Percentiles rank a stretch among this genome's conserved stretches.
phyloP scores from a whole-genome alignment of 2,797 vertebrate species.

The Sternotherus odoratus region DNA sequence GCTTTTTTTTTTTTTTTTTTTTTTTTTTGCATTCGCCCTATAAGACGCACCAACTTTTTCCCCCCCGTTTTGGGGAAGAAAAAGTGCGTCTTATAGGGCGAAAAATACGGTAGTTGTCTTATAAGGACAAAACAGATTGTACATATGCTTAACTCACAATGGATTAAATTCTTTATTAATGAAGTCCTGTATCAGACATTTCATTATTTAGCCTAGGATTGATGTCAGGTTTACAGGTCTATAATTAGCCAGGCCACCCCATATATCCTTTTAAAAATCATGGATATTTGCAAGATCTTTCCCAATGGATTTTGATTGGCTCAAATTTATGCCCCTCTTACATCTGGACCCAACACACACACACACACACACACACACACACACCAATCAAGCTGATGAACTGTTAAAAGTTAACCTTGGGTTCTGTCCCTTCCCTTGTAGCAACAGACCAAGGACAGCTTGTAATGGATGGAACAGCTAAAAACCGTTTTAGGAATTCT shows the following conservation, averaged over 20 bases:
- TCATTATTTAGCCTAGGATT: not conserved
- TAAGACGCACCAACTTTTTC: too few relatives aligned
- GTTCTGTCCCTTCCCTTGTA: not conserved
- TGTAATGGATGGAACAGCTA: fast-evolving
- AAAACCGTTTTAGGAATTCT: fast-evolving
- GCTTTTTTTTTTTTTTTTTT: too few relatives aligned
- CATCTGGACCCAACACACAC: not conserved
- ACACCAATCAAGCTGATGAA: not conserved
- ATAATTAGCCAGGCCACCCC: not conserved
- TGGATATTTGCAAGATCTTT: not conserved
- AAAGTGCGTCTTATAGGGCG: too few relatives aligned
- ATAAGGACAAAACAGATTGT: not conserved
- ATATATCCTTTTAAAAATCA: not conserved
- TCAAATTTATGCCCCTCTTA: not conserved
- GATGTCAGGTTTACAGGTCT: not conserved
- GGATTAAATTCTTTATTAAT: not conserved
- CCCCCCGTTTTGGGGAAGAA: too few relatives aligned
- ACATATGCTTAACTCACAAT: not conserved
- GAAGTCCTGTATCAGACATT: not conserved
- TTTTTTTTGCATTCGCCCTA: too few relatives aligned
- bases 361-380: not conserved
- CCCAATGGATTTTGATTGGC: not conserved
- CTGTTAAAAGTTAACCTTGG: not conserved
- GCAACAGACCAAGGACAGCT: not conserved
- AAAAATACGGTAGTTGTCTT: too few relatives aligned